phyloP scores from a whole-genome alignment of 2,113 vertebrate genomes.

The Ameiurus melas region DNA sequence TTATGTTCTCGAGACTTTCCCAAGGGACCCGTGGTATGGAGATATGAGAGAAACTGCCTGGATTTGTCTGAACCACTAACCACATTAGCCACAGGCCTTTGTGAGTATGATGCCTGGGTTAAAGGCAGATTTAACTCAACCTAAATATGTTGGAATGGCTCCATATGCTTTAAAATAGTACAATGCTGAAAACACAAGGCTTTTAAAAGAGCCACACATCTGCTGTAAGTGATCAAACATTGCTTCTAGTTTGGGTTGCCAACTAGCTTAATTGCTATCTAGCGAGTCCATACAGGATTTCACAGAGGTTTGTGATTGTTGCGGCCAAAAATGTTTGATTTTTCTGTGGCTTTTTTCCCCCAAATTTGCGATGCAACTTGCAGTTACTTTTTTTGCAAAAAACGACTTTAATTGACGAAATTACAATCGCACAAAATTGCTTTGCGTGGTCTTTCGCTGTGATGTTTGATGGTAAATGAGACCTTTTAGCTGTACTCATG shows the following conservation, averaged over 20 bases:
- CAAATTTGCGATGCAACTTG: too few species aligned
- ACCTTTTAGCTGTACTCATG: too few species aligned
- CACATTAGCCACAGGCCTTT: conserved; percentile 21
- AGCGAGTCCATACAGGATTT: too few species aligned
- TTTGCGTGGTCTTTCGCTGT: too few species aligned
- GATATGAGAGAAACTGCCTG: conserved; percentile 29
- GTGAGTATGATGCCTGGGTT: conserved; percentile 24
- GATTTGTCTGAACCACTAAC: conserved; percentile 39
- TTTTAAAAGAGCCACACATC: neutral
- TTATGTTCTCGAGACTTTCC: conserved; percentile 56
- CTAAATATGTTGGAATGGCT: conserved; percentile 14
- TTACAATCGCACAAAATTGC: too few species aligned
- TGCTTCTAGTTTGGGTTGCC: neutral
- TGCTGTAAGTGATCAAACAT: neutral
- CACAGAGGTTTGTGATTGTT: too few species aligned
- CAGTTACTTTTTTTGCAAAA: too few species aligned
- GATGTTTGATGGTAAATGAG: too few species aligned
- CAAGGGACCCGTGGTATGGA: conserved; percentile 7
- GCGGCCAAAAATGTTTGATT: too few species aligned
- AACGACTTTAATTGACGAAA: too few species aligned
- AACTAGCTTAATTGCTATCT: neutral
- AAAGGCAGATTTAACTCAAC: conserved; percentile 8
- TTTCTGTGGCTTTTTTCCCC: too few species aligned
- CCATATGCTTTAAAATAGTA: conserved; percentile 13
- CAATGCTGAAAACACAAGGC: conserved; percentile 5